Percentiles rank a stretch among this genome's conserved stretches.
phyloP scores from a whole-genome alignment of 2,888 invertebrate species.

The Andrena flavipes region DNA sequence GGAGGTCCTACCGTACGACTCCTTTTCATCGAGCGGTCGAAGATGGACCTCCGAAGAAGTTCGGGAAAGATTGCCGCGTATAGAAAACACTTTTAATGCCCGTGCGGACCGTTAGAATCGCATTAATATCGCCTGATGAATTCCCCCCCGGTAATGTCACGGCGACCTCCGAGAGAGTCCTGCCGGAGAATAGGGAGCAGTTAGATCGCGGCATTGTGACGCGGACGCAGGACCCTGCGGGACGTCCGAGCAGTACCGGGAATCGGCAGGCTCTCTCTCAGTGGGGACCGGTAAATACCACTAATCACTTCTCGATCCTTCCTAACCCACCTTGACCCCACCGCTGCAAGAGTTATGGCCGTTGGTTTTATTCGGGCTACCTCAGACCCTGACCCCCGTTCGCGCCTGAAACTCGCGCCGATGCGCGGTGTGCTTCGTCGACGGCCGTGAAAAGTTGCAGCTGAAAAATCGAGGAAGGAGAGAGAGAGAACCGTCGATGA shows the following conservation, averaged over 20 bases:
- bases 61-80: conserved; percentile 22
- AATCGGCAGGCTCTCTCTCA: conserved; percentile 70
- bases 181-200: conserved; percentile 73
- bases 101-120: conserved; percentile 72
- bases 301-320: conserved; percentile 80
- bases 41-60: conserved; percentile 49
- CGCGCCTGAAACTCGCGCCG: conserved; percentile 47
- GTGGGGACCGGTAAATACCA: conserved; percentile 75
- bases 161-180: conserved; percentile 59
- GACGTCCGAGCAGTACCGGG: conserved; percentile 74
- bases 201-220: conserved; percentile 72
- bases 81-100: conserved; percentile 25
- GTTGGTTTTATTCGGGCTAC: conserved; percentile 76
- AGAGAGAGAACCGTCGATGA: neutral
- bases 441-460: conserved; percentile 19
- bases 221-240: conserved; percentile 67
- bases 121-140: conserved; percentile 77
- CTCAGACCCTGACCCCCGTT: conserved; percentile 58
- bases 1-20: conserved; percentile 9
- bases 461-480: conserved; percentile 10
- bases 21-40: conserved; percentile 24
- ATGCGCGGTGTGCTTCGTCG: conserved; percentile 11
- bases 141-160: conserved; percentile 65
- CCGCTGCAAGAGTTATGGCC: conserved; percentile 76
- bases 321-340: conserved; percentile 77